Base-by-base conservation (phyloP, 2,797 vertebrate genomes). In the Denticeps clupeoides region DNA sequence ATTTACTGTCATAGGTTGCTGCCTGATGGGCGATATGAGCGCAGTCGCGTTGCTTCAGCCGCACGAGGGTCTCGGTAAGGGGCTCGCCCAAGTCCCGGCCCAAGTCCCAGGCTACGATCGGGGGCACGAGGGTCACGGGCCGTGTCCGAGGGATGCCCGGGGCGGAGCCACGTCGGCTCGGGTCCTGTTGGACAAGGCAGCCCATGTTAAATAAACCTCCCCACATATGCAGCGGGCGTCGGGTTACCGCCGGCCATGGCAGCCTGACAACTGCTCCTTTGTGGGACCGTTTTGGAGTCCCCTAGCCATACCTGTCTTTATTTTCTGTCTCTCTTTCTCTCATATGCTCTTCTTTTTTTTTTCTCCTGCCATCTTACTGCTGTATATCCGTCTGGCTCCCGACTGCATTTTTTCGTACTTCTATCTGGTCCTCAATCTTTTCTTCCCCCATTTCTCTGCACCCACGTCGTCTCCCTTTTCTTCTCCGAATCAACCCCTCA, bases 141-240 rank as follows among this genome's bases (percentile, higher is more conserved):
- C 43, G 54, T 38, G 15, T 32, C n/a, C 37, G 24, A 27, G 31
- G 24, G 13, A 21, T 29, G 32, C 31, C 22, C 25, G 23, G 28
- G 11, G 35, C 23, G 35, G 59, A 59, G 52, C 37, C 45, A 33
- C 50, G 40, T 41, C 29, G 27, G 4, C 48, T 18, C 29, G 59
- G 51, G 57, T 65, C 38, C 5, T 58, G 57, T 58, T 58, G 38
- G 51, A 66, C 63, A 69, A 64, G 60, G 63, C 72, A 66, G 74
- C 68, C 58, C 64, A 53, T 44, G 3, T 60, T 66, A 63, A 65
- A 55, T 65, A 55, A 69, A 68, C 51, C 55, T 35, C 63, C 63
- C 69, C 67, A 74, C 65, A 73, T 59, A 53, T 62, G 71, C 62
- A 56, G 56, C 23, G 28, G 68, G 71, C 71, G 66, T 79, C 72